Conservation (phyloP, 2,113 vertebrate species). For the Mustela nigripes region DNA sequence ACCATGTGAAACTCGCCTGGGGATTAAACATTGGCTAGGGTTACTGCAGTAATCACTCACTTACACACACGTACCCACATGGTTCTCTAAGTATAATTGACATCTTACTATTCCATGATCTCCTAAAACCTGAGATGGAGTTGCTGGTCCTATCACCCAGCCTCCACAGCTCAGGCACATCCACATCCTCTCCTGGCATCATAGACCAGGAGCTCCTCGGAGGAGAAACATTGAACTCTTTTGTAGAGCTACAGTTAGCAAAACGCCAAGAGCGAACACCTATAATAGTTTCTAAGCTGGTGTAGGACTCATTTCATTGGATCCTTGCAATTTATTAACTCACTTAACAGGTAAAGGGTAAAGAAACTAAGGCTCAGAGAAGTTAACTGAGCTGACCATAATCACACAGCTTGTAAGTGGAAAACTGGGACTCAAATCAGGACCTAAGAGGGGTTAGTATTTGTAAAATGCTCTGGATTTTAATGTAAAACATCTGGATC, state of each 20-base stretch:
- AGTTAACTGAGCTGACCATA: background rate
- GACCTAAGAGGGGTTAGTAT: background rate
- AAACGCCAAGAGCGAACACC: background rate
- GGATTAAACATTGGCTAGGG: background rate
- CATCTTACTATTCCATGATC: background rate
- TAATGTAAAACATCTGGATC: background rate
- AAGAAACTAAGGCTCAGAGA: conserved; percentile 12
- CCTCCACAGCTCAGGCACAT: background rate
- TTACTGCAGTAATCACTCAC: background rate
- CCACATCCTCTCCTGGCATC: background rate
- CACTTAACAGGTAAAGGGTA: background rate
- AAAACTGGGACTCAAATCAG: background rate
- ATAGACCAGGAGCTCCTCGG: background rate
- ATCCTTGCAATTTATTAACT: background rate
- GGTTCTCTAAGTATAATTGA: background rate
- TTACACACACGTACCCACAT: background rate
- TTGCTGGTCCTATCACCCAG: background rate
- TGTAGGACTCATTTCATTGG: background rate
- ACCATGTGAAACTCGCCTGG: background rate
- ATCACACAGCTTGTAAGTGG: background rate
- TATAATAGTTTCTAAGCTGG: background rate
- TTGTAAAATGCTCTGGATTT: conserved; percentile 16
- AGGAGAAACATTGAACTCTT: background rate
- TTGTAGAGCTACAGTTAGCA: background rate
- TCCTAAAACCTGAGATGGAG: background rate